Conservation (phyloP, 2,113 vertebrate genomes). For the Neodon shergylaensis region DNA sequence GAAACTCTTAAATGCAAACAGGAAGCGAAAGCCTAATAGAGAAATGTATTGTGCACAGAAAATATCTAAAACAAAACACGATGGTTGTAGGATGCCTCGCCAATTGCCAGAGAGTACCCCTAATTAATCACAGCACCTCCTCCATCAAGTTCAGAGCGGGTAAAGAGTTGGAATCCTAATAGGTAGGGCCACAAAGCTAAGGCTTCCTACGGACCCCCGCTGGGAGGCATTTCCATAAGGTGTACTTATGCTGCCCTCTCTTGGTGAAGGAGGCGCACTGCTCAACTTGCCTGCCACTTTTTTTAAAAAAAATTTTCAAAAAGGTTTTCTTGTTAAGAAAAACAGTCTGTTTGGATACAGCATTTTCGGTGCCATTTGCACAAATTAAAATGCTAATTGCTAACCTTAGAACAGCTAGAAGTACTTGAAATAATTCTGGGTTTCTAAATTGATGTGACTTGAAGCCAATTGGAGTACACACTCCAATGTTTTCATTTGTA, state of each 20-base stretch:
- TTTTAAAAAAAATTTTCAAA: not conserved
- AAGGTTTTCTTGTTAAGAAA: constrained; percentile 68
- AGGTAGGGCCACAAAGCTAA: constrained; percentile 31
- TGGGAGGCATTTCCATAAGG: not conserved
- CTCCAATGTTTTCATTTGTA: constrained; percentile 69
- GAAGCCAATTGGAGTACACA: constrained; percentile 65
- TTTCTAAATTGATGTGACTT: constrained; percentile 74
- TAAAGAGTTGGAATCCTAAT: constrained; percentile 70
- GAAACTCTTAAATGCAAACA: constrained; percentile 70
- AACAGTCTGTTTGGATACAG: constrained; percentile 71
- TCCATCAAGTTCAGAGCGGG: constrained; percentile 80
- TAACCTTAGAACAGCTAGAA: constrained; percentile 71
- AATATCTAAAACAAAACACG: constrained; percentile 81
- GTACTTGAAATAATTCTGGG: constrained; percentile 73
- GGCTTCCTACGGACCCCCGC: constrained; percentile 64
- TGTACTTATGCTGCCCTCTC: constrained; percentile 86
- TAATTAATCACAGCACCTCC: constrained; percentile 80
- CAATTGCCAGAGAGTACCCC: constrained; percentile 68
- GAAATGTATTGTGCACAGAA: constrained; percentile 75
- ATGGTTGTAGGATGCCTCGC: constrained; percentile 75
- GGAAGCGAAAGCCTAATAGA: constrained; percentile 78
- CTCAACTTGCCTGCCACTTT: constrained; percentile 54
- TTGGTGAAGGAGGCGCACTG: constrained; percentile 84
- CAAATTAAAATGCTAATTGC: constrained; percentile 75
- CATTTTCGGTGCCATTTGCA: constrained; percentile 68